These are phyloP conservation scores for Stenurella melanura DNA, from an alignment of 2,888 invertebrate genomes.

Conservation along the genomic window DNA sequence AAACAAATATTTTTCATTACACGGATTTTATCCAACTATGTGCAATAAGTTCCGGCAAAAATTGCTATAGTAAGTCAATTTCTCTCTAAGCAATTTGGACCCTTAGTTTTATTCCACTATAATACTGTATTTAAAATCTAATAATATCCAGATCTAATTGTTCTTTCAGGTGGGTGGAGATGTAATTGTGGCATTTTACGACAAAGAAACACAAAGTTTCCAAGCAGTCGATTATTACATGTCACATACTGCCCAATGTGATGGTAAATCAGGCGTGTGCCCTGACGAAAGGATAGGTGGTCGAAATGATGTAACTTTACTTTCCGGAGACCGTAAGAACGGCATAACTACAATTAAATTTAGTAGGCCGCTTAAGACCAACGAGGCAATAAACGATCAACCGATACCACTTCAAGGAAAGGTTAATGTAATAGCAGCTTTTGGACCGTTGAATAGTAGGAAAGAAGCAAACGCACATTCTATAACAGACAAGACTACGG, in stretches of 20 bases:
- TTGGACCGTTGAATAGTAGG: slow-evolving; percentile 86
- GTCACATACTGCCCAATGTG: slow-evolving; percentile 87
- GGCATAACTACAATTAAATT: slow-evolving; percentile 89
- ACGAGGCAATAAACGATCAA: slow-evolving; percentile 82
- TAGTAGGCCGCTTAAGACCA: slow-evolving; percentile 88
- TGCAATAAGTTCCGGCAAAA: too few relatives aligned
- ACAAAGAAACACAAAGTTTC: slow-evolving; percentile 78
- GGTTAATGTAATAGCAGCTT: slow-evolving; percentile 89
- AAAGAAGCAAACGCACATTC: slow-evolving; percentile 91
- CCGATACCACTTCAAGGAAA: slow-evolving; percentile 64
- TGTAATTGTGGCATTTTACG: slow-evolving; percentile 87
- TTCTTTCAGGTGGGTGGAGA: slow-evolving; percentile 81
- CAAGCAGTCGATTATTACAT: slow-evolving; percentile 90
- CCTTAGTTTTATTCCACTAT: too few relatives aligned
- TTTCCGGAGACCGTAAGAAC: slow-evolving; percentile 85
- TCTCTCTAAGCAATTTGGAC: too few relatives aligned
- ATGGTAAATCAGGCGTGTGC: slow-evolving; percentile 88
- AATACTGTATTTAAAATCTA: neutral
- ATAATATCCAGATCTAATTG: neutral
- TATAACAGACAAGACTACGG: slow-evolving; percentile 81
- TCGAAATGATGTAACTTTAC: slow-evolving; percentile 80
- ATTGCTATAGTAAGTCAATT: too few relatives aligned
- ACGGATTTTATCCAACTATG: too few relatives aligned
- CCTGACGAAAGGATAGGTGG: slow-evolving; percentile 86
- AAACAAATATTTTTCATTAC: too few relatives aligned